Evolutionary conservation across 2,797 vertebrate genomes (phyloP).

Genomic region (Ctenopoma multispine): DNA sequence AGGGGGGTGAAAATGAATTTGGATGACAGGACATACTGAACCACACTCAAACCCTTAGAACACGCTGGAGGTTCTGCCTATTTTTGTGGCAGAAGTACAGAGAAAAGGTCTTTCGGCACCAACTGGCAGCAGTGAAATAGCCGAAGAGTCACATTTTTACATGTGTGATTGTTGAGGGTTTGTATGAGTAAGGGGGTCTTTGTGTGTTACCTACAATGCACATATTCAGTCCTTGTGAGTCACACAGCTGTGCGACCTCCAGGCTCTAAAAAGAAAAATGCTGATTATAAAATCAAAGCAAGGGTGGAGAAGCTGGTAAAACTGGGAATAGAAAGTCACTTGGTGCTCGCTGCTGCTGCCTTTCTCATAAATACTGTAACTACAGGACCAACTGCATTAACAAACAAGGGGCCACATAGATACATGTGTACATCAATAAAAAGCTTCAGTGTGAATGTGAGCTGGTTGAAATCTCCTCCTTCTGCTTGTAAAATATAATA

Average conservation of each 20-base stretch:
- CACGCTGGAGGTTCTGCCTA: constrained; percentile 45
- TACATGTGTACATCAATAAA: constrained; percentile 32
- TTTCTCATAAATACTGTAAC: constrained; percentile 68
- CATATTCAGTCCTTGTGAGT: constrained; percentile 19
- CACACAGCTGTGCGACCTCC: constrained; percentile 58
- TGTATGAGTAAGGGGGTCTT: constrained; percentile 35
- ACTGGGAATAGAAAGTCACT: constrained; percentile 63
- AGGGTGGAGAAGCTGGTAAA: constrained; percentile 41
- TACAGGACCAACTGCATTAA: constrained; percentile 54
- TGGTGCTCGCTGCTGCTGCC: constrained; percentile 37
- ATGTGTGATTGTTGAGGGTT: constrained; percentile 10
- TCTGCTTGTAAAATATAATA: constrained; percentile 8
- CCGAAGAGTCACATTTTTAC: constrained; percentile 48
- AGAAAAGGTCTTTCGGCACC: constrained; percentile 53
- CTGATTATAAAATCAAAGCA: constrained; percentile 59
- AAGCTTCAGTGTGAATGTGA: constrained; percentile 18
- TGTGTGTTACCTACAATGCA: constrained; percentile 19
- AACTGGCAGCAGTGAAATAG: constrained; percentile 45
- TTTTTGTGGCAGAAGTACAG: constrained; percentile 29
- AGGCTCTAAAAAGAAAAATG: constrained; percentile 36
- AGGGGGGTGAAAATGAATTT: constrained; percentile 51
- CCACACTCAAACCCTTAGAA: constrained; percentile 40
- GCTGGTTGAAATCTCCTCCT: constrained; percentile 9
- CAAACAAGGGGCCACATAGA: constrained; percentile 32
- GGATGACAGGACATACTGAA: constrained; percentile 48